These are phyloP conservation scores for Brotula barbata DNA, from an alignment of 2,797 vertebrate species.

Conservation along the genomic window DNA sequence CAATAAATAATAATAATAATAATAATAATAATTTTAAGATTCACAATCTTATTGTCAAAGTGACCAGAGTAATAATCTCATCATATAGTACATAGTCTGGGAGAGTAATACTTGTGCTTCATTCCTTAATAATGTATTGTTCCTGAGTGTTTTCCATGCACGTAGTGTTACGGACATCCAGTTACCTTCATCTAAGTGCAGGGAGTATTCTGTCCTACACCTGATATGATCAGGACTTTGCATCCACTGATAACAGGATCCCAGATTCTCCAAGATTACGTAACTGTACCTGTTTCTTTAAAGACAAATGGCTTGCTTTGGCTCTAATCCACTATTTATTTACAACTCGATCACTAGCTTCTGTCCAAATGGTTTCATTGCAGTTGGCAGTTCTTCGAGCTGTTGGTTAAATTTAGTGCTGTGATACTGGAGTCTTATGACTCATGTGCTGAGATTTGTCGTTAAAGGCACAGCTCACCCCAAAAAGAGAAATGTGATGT, in stretches of 20 bases:
- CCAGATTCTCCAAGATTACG: background rate
- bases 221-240: conserved; percentile 4
- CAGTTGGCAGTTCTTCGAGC: conserved; percentile 58
- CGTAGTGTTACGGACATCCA: too few species aligned
- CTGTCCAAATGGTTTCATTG: conserved; percentile 32
- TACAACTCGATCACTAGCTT: conserved; percentile 14
- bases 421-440: conserved; percentile 74
- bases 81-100: background rate
- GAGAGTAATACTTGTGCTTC: background rate
- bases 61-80: too few species aligned
- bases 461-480: conserved; percentile 48
- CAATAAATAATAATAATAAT: too few species aligned
- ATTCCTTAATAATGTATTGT: background rate
- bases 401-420: conserved; percentile 73
- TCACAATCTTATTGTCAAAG: too few species aligned
- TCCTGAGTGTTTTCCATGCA: too few species aligned
- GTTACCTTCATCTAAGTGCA: background rate
- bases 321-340: conserved; percentile 11
- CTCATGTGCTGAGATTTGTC: conserved; percentile 52
- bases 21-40: too few species aligned
- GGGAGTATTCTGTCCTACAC: background rate
- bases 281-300: background rate
- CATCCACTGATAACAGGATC: background rate
- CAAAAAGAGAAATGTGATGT: conserved; percentile 21
- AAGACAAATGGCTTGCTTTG: background rate